These are phyloP conservation scores for Spatulosminthurus flaviceps DNA, from an alignment of 2,888 invertebrate species.

Conservation along the genomic window DNA sequence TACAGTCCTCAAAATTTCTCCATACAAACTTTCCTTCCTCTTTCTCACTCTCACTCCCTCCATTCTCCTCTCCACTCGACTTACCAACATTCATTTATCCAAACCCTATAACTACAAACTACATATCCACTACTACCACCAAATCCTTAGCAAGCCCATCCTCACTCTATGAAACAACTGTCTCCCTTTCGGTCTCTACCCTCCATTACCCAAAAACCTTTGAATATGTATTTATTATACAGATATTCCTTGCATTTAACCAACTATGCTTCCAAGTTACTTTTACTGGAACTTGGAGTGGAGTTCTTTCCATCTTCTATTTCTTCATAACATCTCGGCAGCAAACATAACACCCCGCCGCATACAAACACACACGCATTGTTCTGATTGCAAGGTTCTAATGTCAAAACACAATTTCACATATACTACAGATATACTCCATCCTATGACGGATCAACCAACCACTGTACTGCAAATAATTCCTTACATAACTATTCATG, in stretches of 20 bases:
- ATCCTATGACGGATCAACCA: background rate
- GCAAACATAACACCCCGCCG: no score
- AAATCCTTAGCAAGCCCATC: slow-evolving; percentile 28
- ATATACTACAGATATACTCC: no score
- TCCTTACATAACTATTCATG: slow-evolving; percentile 19
- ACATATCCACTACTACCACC: background rate
- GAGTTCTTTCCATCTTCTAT: background rate
- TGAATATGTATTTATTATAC: slow-evolving; percentile 32
- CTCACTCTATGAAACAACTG: slow-evolving; percentile 37
- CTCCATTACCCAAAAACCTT: slow-evolving; percentile 38
- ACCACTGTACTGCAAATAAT: background rate
- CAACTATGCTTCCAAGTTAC: background rate
- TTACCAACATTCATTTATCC: slow-evolving; percentile 24
- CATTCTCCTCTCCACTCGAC: background rate
- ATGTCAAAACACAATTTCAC: background rate
- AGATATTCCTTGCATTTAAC: slow-evolving; percentile 24
- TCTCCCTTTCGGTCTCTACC: slow-evolving; percentile 3
- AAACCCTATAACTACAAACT: background rate
- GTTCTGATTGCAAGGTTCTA: background rate
- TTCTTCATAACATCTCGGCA: background rate
- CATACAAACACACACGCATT: no score
- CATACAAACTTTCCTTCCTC: slow-evolving; percentile 15
- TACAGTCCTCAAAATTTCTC: slow-evolving; percentile 34
- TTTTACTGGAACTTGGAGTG: no score
- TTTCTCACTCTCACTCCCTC: slow-evolving; percentile 24